These are phyloP conservation scores for Microplitis demolitor DNA, from an alignment of 1,140 invertebrate genomes.

Conservation along the genomic window DNA sequence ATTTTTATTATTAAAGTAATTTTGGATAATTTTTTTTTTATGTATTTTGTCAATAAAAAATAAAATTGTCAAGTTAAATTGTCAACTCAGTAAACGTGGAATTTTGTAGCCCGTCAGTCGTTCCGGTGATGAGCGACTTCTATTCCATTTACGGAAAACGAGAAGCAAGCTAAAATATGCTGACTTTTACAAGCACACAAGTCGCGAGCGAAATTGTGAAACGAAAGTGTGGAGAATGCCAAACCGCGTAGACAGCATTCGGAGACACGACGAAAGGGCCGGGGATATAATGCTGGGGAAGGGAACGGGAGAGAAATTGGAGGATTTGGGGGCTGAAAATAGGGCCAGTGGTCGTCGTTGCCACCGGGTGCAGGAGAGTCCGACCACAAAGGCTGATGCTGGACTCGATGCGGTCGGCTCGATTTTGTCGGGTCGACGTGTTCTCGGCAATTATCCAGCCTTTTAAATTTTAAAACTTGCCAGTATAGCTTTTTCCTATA, in stretches of 20 bases:
- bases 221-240: constrained; percentile 12
- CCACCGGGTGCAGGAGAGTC: constrained; percentile 32
- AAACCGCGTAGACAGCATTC: background rate
- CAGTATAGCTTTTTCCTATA: constrained; percentile 23
- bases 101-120: too few species aligned
- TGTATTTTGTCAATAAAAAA: too few species aligned
- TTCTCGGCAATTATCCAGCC: constrained; percentile 59
- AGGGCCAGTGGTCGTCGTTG: constrained; percentile 14
- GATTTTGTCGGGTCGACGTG: constrained; percentile 59
- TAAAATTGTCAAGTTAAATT: too few species aligned
- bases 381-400: constrained; percentile 54
- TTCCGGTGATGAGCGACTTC: too few species aligned
- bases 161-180: constrained; percentile 51
- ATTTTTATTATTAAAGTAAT: too few species aligned
- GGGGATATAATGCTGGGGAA: constrained; percentile 17
- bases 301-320: constrained; percentile 32
- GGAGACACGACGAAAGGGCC: background rate
- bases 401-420: constrained; percentile 48
- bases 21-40: too few species aligned
- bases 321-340: constrained; percentile 24
- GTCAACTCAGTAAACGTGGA: too few species aligned
- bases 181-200: constrained; percentile 57
- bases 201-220: constrained; percentile 26
- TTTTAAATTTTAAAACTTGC: constrained; percentile 53
- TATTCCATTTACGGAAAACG: background rate